A percentile compares a stretch with the other conserved stretches of the same genome.
Evolutionary conservation across 2,888 invertebrate species (phyloP).

Genomic region (Caenorhabditis drosophilae): DNA sequence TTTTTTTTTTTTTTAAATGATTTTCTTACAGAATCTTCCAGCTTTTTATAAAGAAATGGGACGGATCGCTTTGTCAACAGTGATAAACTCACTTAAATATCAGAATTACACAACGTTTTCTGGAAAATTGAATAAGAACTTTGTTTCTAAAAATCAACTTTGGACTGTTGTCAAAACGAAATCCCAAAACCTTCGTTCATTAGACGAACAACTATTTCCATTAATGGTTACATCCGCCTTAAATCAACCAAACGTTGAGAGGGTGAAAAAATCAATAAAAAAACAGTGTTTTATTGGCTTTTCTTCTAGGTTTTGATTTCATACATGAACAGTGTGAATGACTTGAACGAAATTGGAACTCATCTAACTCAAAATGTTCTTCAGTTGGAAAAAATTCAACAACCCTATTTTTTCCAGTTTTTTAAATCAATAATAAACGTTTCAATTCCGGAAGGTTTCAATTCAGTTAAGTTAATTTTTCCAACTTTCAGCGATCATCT

Average conservation of each 20-base stretch:
- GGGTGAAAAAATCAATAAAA: conserved; percentile 1
- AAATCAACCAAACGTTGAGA: background rate
- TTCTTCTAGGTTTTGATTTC: conserved; percentile 16
- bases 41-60: conserved; percentile 13
- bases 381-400: conserved; percentile 12
- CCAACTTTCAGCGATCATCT: conserved; percentile 8
- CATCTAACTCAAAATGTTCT: background rate
- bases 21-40: conserved; percentile 10
- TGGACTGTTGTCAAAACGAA: background rate
- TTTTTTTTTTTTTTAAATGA: background rate
- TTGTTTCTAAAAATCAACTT: background rate
- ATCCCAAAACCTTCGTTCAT: too few species aligned
- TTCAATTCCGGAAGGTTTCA: conserved; percentile 3
- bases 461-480: conserved; percentile 19
- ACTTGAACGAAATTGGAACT: conserved; percentile 17
- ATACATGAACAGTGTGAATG: conserved; percentile 12
- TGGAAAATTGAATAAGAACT: conserved; percentile 2
- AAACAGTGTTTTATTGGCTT: background rate
- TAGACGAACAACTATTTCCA: conserved; percentile 25
- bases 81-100: conserved; percentile 1
- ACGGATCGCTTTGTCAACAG: conserved; percentile 2
- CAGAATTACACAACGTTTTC: background rate
- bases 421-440: conserved; percentile 9
- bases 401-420: conserved; percentile 19
- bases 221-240: conserved; percentile 8